phyloP scores from a whole-genome alignment of 2,888 invertebrate species.

The Heliconius ismenius region DNA sequence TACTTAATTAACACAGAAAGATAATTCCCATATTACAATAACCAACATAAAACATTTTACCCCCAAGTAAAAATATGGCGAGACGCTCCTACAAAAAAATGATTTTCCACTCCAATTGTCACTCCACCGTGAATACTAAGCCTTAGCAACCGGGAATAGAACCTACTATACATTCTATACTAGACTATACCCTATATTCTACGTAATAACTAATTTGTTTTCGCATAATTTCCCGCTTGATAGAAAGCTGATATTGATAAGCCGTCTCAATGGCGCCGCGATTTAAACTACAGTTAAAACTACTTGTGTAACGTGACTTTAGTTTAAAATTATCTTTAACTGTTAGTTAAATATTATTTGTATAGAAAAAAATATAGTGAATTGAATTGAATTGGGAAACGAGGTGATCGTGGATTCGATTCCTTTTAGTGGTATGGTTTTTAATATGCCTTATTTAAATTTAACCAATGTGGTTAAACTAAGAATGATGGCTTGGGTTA shows the following conservation, averaged over 20 bases:
- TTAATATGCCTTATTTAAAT: no score
- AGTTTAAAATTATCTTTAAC: neutral
- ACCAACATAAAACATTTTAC: neutral
- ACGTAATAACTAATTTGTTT: conserved; percentile 33
- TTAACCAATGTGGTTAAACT: no score
- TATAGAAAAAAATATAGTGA: neutral
- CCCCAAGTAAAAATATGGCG: neutral
- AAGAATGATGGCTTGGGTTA: no score
- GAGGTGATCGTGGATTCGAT: neutral
- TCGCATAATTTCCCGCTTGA: conserved; percentile 40
- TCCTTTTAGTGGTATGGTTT: neutral
- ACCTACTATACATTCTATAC: neutral
- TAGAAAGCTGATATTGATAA: conserved; percentile 41
- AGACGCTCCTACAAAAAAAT: neutral
- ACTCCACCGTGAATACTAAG: neutral
- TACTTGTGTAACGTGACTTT: neutral
- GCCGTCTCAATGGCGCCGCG: conserved; percentile 34
- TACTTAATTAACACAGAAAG: neutral
- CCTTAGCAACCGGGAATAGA: conserved; percentile 15
- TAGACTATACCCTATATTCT: neutral
- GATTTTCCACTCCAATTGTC: neutral
- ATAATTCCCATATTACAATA: neutral
- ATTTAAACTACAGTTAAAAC: conserved; percentile 13
- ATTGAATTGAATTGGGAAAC: no score
- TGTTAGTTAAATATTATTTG: neutral